Conservation (phyloP, 1,140 invertebrate genomes). For the Uloborus diversus region DNA sequence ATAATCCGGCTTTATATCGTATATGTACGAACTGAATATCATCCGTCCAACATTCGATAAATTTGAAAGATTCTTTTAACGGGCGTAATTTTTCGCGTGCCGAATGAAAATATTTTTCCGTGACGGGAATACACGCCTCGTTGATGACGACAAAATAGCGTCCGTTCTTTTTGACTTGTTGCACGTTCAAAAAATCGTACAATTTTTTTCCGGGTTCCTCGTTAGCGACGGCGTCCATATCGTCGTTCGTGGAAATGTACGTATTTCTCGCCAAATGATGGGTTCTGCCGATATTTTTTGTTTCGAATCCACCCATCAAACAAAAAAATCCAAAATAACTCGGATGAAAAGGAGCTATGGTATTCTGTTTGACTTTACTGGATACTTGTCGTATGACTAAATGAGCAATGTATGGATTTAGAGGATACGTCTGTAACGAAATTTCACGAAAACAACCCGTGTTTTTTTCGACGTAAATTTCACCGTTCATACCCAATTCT, state of each 20-base stretch:
- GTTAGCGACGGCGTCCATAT: neutral
- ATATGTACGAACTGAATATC: conserved; percentile 9
- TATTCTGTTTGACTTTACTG: conserved; percentile 23
- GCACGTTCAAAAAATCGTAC: neutral
- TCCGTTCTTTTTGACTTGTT: neutral
- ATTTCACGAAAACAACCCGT: conserved; percentile 12
- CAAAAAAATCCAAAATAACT: conserved; percentile 46
- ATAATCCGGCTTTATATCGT: conserved; percentile 17
- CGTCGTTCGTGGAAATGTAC: conserved; percentile 3
- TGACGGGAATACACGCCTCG: conserved; percentile 24
- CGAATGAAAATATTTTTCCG: neutral
- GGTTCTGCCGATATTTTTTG: conserved; percentile 29
- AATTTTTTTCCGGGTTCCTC: conserved; percentile 6
- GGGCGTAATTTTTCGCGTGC: neutral
- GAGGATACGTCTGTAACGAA: conserved; percentile 4
- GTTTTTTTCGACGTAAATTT: conserved; percentile 36
- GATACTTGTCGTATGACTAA: conserved; percentile 34
- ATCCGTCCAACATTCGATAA: conserved; percentile 15
- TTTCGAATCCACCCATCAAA: conserved; percentile 13
- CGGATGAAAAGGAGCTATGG: neutral
- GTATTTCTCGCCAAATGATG: conserved; percentile 9
- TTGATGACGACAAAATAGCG: conserved; percentile 23
- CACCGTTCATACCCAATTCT: conserved; percentile 24
- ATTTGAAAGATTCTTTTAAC: conserved; percentile 9
- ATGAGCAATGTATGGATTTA: conserved; percentile 16